Evolutionary conservation across 2,888 invertebrate species (phyloP), one percentile per base, ranked within the genome.

Genomic region (Cremastinae sp.): DNA sequence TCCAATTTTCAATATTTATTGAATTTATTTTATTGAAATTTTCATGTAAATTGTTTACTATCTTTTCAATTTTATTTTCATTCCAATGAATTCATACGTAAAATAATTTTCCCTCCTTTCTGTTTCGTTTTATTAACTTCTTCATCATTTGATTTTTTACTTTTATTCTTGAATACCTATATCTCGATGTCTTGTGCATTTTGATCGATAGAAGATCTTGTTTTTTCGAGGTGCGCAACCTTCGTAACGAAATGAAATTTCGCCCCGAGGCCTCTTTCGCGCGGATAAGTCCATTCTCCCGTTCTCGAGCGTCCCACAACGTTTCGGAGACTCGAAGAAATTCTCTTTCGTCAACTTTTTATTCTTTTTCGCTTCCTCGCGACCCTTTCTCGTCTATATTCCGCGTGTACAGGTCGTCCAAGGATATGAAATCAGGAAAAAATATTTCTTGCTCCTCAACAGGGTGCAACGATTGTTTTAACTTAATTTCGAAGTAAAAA

Each of bases 161-260:
- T 18, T 64, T 39, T 45, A 51, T 49, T 18, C 59, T 59, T 16
- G 9, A 2, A 22, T 61, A 28, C 45, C n/a, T 45, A 10, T 14
- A 35, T 47, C 16, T 62, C 41, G 39, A 22, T 16, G 35, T 10
- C 58, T 49, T 16, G 69, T 68, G 72, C 12, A 72, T 72, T 72
- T 72, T 72, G 75, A 58, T 68, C 72, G 72, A 72, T 68, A 70
- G 68, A 51, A 61, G 56, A 53, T 55, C 71, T 56, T 35, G 55
- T 61, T 62, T 37, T n/a, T 56, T 62, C 43, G 39, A 61, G 37
- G 28, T 62, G 53, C 47, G 56, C 18, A 43, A 43, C 20, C 39
- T n/a, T 14, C 43, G 18, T 45, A 16, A 71, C 61, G 68, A 66
- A 75, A 58, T 58, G 51, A 64, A 37, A 43, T 62, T 62, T 61